A percentile compares a stretch with the other conserved stretches of the same genome.
Conservation (phyloP, 2,113 vertebrate genomes). For the Oncorhynchus gorbuscha region DNA sequence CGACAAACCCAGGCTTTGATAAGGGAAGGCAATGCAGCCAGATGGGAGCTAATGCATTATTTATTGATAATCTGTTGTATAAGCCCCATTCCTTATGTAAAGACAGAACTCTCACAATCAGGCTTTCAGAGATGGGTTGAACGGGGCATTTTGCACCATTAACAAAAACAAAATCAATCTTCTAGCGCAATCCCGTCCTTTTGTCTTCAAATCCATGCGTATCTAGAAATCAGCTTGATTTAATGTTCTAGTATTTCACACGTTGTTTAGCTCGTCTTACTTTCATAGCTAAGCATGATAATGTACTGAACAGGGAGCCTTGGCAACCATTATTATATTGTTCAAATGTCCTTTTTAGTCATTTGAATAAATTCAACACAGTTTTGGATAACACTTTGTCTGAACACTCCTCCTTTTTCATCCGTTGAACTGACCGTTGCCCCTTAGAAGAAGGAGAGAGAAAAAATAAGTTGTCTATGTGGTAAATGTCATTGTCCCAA, state of each 20-base stretch:
- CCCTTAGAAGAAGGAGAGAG: not conserved
- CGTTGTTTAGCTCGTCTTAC: not conserved
- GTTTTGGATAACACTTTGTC: not conserved
- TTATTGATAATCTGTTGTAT: conserved; percentile 3
- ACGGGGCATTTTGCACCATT: not conserved
- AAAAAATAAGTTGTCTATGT: not conserved
- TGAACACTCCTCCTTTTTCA: not conserved
- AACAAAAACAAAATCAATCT: not conserved
- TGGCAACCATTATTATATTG: not conserved
- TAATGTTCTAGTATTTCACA: not conserved
- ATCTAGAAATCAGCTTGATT: not conserved
- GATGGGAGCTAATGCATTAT: not conserved
- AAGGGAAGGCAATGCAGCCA: not conserved
- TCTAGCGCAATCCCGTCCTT: too few species aligned
- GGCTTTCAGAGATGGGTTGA: not conserved
- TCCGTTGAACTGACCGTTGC: conserved; percentile 4
- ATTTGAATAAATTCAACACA: not conserved
- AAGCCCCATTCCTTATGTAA: not conserved
- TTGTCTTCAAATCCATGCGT: not conserved
- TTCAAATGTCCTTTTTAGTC: not conserved
- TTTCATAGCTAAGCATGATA: not conserved
- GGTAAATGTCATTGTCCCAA: conserved; percentile 8
- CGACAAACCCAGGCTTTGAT: not conserved
- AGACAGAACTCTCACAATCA: not conserved
- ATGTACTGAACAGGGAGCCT: not conserved